Evolutionary conservation across 2,888 invertebrate species (phyloP), one percentile per base, ranked within the genome.

Genomic region (Venustoraphidia nigricollis): DNA sequence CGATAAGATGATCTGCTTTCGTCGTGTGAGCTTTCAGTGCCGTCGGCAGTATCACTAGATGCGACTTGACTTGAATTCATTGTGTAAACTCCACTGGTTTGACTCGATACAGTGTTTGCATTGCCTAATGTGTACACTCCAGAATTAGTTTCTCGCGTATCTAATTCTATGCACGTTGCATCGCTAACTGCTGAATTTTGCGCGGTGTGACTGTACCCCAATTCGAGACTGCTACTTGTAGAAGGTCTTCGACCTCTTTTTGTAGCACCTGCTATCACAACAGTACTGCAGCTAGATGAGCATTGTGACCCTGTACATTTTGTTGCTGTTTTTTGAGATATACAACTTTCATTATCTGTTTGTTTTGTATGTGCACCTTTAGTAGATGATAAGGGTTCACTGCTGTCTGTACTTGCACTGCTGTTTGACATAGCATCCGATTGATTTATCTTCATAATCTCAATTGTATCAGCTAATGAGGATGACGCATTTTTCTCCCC

Each of bases 21-120:
- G 53, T 77, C 78, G 58, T 75, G 72, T 9, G 76, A 67, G 50
- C 27, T 27, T 27, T 46, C 47, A 13, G 44, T 45, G 36, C 48
- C 39, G 38, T 48, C 50, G 34, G 48, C 50, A 17, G 41, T 41
- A 42, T 63, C 64, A 47, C 63, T 62, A 36, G 62, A 53, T 9
- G 64, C 64, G 49, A 64, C 62, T 45, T 76, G 76, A 45, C 76
- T 82, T 58, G 81, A 80, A 44, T 81, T 79, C 70, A 88, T 76
- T 0, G 89, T 89, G 59, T 88, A 89, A 1, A 89, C 85, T 1
- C 89, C 89, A 53, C 87, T 88, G 1, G 87, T 88, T 65, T 87
- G 87, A 52, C 88, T 88, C 11, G 84, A 85, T 3, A 81, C 79
- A 27, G 72, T 70, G 46, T 61, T 52, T 13, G 79, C 75, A 42